These are phyloP conservation scores for Zophobas atratus DNA, from an alignment of 1,140 invertebrate genomes.

Conservation along the genomic window DNA sequence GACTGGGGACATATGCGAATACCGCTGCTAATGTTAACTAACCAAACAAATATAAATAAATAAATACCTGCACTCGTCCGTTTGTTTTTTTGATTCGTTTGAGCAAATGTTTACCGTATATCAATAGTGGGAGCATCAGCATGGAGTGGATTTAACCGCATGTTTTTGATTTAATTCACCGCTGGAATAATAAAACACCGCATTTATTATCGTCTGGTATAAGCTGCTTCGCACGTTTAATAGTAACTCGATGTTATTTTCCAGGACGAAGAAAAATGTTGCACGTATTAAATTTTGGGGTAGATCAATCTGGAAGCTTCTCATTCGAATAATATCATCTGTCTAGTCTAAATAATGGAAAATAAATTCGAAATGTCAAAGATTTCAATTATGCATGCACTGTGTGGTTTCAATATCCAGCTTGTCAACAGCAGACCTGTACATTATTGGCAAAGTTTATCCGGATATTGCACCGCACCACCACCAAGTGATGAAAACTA, in stretches of 20 bases:
- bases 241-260: no score
- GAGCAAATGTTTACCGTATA: no score
- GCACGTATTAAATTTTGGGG: no score
- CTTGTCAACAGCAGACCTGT: slow-evolving; percentile 37
- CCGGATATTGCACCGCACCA: slow-evolving; percentile 41
- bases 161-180: no score
- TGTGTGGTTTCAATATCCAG: slow-evolving; percentile 46
- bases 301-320: neutral
- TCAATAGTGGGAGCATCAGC: no score
- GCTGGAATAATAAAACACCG: no score
- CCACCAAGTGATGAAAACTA: slow-evolving; percentile 34
- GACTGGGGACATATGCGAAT: no score
- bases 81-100: no score
- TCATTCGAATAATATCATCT: neutral
- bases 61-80: neutral
- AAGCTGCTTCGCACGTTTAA: no score
- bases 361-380: slow-evolving; percentile 45
- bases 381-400: slow-evolving; percentile 48
- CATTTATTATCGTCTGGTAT: no score
- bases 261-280: no score
- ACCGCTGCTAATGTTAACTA: neutral
- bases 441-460: slow-evolving; percentile 43
- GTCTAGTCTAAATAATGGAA: neutral
- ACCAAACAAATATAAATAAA: neutral
- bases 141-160: no score